Conservation (phyloP, 2,888 invertebrate genomes). For the Cataglyphis albicans region DNA sequence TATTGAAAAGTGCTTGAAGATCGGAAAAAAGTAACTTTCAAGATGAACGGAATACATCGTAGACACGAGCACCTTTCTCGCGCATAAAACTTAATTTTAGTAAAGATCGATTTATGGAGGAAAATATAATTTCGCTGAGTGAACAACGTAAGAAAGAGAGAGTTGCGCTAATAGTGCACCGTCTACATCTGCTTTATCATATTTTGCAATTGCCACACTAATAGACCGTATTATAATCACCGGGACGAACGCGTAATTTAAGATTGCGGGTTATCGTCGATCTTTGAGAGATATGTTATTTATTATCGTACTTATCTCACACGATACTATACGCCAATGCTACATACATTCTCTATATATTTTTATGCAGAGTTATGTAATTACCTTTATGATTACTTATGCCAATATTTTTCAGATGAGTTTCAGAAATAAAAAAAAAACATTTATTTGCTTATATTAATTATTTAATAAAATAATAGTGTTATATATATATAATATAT, state of each 20-base stretch:
- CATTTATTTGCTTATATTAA: neutral
- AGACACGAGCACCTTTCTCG: slow-evolving; percentile 28
- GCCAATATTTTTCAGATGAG: neutral
- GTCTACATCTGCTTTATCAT: slow-evolving; percentile 42
- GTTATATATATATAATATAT: no score
- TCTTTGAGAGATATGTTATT: slow-evolving; percentile 37
- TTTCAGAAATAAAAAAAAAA: neutral
- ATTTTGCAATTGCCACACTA: slow-evolving; percentile 47
- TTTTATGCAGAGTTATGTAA: neutral
- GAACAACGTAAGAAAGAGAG: slow-evolving; percentile 71
- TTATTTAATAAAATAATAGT: neutral
- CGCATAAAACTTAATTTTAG: slow-evolving; percentile 62
- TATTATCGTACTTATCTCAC: slow-evolving; percentile 39
- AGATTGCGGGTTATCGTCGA: slow-evolving; percentile 46
- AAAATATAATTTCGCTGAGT: slow-evolving; percentile 34
- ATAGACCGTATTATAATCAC: slow-evolving; percentile 49
- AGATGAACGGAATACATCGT: slow-evolving; percentile 10
- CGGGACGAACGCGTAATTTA: slow-evolving; percentile 42
- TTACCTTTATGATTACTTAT: neutral
- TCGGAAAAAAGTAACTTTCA: slow-evolving; percentile 54
- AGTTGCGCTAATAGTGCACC: slow-evolving; percentile 48
- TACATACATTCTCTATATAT: neutral
- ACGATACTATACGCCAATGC: slow-evolving; percentile 25
- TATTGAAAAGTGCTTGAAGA: neutral
- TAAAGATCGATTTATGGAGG: slow-evolving; percentile 58